Evolutionary conservation across 92 coral and sea anemone genomes (phyloP), one percentile per base, ranked within the genome.

Genomic region (Epizoanthus scotinus): DNA sequence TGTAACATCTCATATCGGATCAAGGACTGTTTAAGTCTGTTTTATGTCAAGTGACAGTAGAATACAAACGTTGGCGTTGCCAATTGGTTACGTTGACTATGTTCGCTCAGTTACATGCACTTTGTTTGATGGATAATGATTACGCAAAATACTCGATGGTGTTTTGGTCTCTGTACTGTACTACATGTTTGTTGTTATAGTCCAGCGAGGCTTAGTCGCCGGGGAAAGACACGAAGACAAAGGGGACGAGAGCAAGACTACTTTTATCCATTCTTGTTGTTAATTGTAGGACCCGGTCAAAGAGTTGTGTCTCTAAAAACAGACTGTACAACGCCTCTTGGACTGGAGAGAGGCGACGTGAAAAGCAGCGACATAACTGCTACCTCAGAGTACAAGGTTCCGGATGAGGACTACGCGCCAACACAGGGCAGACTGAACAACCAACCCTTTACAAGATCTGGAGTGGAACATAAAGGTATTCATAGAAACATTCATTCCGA

Each of bases 381-480:
- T 13, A 88, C 92, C 21, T 93, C 95, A 36, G 78, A 87, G 10
- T 81, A 73, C 79, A 80, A 66, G 0, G 77, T 88, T 29, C 94
- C 72, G 3, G 88, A 95, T 52, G 93, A 95, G 74, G 89, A 93
- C 34, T 95, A 90, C 81, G 83, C 92, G 3, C 90, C 98, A 61
- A 95, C 98, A 2, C 92, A 82, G 28, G 98, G 92, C 21, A 72
- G 98, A 25, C 82, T 95, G 14, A 95, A 93, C 82, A 90, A 93
- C 79, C 34, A 72, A 12, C 92, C 94, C 14, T 53, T 66, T 71
- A 89, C 81, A 49, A 87, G 57, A 26, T 72, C 92, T 22, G 98
- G 98, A 12, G 77, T 87, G 25, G 63, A 84, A 14, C 87, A 84
- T 77, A 89, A 93, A 87, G 98, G 95, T 91, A 55, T 47, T 77